Evolutionary conservation across 1,140 invertebrate genomes (phyloP), one percentile per base, ranked within the genome.

Genomic region (Papilio xuthus): DNA sequence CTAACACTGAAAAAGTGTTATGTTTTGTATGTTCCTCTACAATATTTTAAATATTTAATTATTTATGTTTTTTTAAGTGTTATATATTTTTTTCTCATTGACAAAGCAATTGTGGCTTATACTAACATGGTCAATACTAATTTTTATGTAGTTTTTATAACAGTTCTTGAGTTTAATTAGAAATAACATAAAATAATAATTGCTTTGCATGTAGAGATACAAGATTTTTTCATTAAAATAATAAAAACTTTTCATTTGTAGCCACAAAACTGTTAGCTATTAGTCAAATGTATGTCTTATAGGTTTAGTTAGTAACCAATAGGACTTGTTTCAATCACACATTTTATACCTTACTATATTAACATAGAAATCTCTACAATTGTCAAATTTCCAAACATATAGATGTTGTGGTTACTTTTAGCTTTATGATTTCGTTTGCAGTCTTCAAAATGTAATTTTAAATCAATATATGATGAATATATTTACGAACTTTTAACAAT

Each of bases 71-170:
- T n/a, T n/a, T n/a, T 37, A 37, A 37, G 7, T 37, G 7, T 37
- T 37, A 37, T 12, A 15, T 9, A 26, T 23, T 60, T 26, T 67
- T 60, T 60, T 4, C 26, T 28, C 0, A 63, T 63, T 63, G 15
- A 13, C 9, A 26, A 60, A 60, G 20, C 2, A 7, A 28, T 60
- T 60, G 23, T 63, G 26, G 60, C 60, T 67, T 67, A 28, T 28
- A 67, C 60, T 67, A 67, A 67, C 60, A 67, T 67, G 26, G 26
- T 12, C 23, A 10, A 26, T 60, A 67, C 60, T 67, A 67, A 67
- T 67, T 67, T 60, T 60, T 23, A 60, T 26, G 10, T 60, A 67
- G 60, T 67, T 60, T 60, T 63, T 67, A 67, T 28, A 12, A 28
- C 26, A 28, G 20, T 67, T 67, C 1, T 67, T 67, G 13, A 67